Evolutionary conservation across 2,888 invertebrate genomes (phyloP), one percentile per base, ranked within the genome.

Genomic region (Syrphus vitripennis): DNA sequence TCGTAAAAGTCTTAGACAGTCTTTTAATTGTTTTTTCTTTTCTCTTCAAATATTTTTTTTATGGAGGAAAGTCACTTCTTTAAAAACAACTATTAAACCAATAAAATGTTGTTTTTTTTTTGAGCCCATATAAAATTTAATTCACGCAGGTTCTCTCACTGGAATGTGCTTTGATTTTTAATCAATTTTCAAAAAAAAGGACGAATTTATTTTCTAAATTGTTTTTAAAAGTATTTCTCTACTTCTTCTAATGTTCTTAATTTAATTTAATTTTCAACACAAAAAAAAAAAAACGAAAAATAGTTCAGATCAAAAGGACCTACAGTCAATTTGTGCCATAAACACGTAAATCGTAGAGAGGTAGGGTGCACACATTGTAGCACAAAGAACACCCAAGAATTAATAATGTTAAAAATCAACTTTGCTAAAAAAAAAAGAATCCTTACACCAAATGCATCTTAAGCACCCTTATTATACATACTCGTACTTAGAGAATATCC

Each of bases 401-500:
- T 67, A 31, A 67, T 67, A 67, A 59, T 65, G 45, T 45, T 31
- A 53, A 16, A 59, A 50, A 34, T 67, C 40, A 61, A 70, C 37
- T 26, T 2, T 19, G 34, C 21, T 21, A 67, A 67, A 34, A n/a
- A n/a, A 67, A 67, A 77, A 19, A 6, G 55, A 29, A 48, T 67
- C 55, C 69, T 26, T 65, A 76, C 86, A 78, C 70, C 29, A 48
- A 69, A 69, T 84, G 77, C 81, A 77, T 86, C 45, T 29, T 57
- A 86, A 86, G 61, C 26, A 70, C 65, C 82, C 34, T 86, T 74
- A 78, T 86, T 82, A 77, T 14, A 24, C 14, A 12, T 19, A 12
- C 2, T 7, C 10, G 16, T 12, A 19, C n/a, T n/a, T 10, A 16
- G 4, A 34, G 31, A 55, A 12, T 29, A 29, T 12, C 55, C 31